A percentile compares a stretch with the other conserved stretches of the same genome.
Evolutionary conservation across 2,888 invertebrate species (phyloP).

Genomic region (Erebia aethiops): DNA sequence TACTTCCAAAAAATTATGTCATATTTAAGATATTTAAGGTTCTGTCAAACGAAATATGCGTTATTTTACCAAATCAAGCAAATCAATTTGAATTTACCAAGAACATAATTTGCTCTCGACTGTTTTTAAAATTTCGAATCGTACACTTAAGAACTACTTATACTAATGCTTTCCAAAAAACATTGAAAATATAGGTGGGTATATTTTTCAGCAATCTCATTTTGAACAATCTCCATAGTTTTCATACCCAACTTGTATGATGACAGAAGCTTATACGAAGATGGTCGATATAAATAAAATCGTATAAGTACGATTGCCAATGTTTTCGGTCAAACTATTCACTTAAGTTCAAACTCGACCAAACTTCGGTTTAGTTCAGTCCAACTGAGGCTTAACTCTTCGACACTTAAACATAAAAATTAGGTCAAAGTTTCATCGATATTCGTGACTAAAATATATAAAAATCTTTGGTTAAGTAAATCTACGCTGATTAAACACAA

Average conservation of each 20-base stretch:
- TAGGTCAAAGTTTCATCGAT: slow-evolving; percentile 7
- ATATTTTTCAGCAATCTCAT: background rate
- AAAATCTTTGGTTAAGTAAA: slow-evolving; percentile 43
- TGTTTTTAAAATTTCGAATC: background rate
- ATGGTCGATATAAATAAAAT: slow-evolving; percentile 18
- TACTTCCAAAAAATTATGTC: background rate
- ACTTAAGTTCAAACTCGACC: background rate
- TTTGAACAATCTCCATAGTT: background rate
- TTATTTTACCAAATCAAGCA: background rate
- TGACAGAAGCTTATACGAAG: slow-evolving; percentile 8
- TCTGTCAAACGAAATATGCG: background rate
- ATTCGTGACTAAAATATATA: slow-evolving; percentile 22
- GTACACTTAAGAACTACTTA: background rate
- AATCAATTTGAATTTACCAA: background rate
- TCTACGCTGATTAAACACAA: slow-evolving; percentile 33
- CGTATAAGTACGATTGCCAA: slow-evolving; percentile 42
- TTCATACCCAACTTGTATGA: background rate
- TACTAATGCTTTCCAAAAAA: background rate
- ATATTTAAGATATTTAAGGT: background rate
- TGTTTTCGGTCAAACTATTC: background rate
- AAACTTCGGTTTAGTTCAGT: background rate
- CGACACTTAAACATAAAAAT: slow-evolving; percentile 9
- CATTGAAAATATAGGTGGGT: background rate
- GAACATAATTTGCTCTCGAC: background rate
- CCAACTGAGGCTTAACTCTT: background rate